Evolutionary conservation across 2,113 vertebrate species (phyloP).

Genomic region (Sphaerodactylus townsendi): DNA sequence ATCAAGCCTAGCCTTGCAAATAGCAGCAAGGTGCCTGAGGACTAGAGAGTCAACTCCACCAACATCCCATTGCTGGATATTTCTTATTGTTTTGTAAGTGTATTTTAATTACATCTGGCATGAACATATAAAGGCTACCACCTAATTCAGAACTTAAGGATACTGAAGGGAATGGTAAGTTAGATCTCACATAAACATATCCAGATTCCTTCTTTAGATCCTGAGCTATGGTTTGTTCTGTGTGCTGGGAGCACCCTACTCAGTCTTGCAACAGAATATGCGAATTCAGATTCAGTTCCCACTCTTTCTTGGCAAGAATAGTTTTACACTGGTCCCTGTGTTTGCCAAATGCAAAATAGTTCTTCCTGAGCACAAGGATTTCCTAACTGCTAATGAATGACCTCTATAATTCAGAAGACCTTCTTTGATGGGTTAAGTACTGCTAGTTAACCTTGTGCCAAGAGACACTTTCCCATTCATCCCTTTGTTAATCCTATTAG

Average conservation of each 20-base stretch:
- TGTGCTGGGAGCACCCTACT: not conserved
- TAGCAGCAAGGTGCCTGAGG: not conserved
- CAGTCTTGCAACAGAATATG: not conserved
- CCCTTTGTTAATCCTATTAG: slow-evolving; percentile 17
- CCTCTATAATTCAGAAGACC: not conserved
- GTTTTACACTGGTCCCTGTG: not conserved
- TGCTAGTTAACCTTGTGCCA: slow-evolving; percentile 23
- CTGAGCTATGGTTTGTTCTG: not conserved
- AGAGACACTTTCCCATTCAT: slow-evolving; percentile 9
- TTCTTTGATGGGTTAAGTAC: slow-evolving; percentile 18
- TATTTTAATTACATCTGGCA: not conserved
- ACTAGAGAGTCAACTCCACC: not conserved
- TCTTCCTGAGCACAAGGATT: not conserved
- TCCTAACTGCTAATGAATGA: not conserved
- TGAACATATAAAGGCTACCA: not conserved
- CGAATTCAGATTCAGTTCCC: not conserved
- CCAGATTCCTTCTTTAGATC: not conserved
- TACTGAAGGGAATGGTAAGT: not conserved
- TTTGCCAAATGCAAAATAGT: not conserved
- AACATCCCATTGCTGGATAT: not conserved
- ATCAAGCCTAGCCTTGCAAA: not conserved
- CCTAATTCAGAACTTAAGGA: not conserved
- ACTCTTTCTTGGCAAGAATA: not conserved
- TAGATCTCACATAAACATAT: not conserved
- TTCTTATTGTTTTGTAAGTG: not conserved